Percentiles rank a stretch among this genome's conserved stretches.
phyloP scores from a whole-genome alignment of 1,140 invertebrate species.

The Bombus breviceps region DNA sequence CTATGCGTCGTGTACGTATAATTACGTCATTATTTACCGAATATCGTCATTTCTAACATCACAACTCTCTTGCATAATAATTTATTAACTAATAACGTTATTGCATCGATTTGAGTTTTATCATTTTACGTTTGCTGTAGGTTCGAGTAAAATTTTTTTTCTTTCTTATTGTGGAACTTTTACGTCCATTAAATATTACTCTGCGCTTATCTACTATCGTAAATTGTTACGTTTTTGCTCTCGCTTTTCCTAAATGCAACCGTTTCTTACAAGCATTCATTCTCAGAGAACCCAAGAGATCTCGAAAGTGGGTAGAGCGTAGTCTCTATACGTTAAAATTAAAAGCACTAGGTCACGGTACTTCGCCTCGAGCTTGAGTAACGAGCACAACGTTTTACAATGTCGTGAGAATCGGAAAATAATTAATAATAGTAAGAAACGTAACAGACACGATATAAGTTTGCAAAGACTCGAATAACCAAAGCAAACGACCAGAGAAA shows the following conservation, averaged over 20 bases:
- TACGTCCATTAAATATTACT: background rate
- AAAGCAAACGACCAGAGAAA: background rate
- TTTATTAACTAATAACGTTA: too few relatives aligned
- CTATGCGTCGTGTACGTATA: too few relatives aligned
- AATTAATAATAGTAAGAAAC: background rate
- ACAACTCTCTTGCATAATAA: too few relatives aligned
- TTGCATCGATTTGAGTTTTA: too few relatives aligned
- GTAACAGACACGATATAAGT: too few relatives aligned
- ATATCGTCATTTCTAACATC: too few relatives aligned
- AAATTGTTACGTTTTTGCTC: background rate
- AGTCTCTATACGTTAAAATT: background rate
- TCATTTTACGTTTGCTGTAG: too few relatives aligned
- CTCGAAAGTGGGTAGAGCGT: background rate
- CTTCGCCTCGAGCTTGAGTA: background rate
- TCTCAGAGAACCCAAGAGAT: background rate
- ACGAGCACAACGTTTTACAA: background rate
- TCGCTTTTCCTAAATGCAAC: background rate
- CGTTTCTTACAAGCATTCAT: background rate
- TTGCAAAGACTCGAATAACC: background rate
- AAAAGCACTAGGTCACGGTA: background rate
- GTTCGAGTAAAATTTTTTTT: background rate
- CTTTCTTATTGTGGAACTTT: background rate
- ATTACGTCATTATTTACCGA: too few relatives aligned
- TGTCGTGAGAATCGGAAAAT: background rate
- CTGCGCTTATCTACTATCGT: background rate